A percentile compares a stretch with the other conserved stretches of the same genome.
Evolutionary conservation across 2,888 invertebrate species (phyloP).

Genomic region (Syrphus vitripennis): DNA sequence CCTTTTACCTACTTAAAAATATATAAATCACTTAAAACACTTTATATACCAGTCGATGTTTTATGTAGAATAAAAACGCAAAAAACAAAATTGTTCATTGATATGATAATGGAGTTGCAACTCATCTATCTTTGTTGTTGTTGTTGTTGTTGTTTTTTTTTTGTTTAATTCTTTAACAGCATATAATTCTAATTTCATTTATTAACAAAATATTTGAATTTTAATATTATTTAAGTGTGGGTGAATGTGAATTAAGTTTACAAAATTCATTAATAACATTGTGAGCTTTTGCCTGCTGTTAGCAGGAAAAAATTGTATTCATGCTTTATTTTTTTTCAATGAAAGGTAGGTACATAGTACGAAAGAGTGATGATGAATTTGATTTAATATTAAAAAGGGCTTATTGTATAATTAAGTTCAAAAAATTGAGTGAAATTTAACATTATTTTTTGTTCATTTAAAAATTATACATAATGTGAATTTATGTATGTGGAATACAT

Average conservation of each 20-base stretch:
- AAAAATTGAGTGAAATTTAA: neutral
- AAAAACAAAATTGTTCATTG: neutral
- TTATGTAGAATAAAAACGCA: neutral
- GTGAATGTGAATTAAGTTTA: neutral
- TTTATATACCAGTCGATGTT: neutral
- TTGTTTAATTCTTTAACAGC: conserved; percentile 22
- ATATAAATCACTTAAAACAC: neutral
- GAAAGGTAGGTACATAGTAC: neutral
- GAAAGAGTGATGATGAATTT: neutral
- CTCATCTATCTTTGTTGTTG: conserved; percentile 59
- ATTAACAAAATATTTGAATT: conserved; percentile 31
- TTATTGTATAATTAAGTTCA: neutral
- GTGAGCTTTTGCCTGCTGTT: neutral
- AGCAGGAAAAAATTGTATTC: neutral
- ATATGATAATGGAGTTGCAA: conserved; percentile 63
- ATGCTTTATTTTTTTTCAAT: neutral
- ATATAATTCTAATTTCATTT: conserved; percentile 26
- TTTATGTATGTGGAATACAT: neutral
- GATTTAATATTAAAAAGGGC: neutral
- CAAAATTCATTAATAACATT: neutral
- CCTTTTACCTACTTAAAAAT: neutral
- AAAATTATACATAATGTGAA: too few species aligned
- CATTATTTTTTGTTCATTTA: neutral
- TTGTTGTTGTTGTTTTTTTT: neutral
- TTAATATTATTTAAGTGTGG: neutral